Evolutionary conservation across 2,113 vertebrate species (phyloP).

Genomic region (Hipposideros armiger): DNA sequence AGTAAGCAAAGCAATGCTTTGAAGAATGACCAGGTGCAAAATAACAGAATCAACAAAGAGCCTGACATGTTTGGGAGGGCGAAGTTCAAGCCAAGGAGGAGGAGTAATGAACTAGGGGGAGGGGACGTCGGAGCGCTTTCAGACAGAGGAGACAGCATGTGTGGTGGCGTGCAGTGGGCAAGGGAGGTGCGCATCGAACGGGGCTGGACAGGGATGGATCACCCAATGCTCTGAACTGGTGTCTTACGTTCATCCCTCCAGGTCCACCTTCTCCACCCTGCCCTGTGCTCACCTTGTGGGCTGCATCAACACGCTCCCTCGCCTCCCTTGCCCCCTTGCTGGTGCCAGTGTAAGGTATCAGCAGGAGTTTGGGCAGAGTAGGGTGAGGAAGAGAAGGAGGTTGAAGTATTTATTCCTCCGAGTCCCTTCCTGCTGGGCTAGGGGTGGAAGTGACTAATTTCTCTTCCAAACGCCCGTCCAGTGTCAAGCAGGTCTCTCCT

Average conservation of each 20-base stretch:
- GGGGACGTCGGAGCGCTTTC: neutral
- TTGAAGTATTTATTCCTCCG: neutral
- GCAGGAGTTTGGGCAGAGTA: neutral
- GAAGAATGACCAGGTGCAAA: neutral
- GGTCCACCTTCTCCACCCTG: neutral
- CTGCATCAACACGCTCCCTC: neutral
- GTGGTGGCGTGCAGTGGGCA: neutral
- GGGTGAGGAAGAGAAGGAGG: neutral
- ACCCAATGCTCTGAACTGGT: neutral
- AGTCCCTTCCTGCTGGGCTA: neutral
- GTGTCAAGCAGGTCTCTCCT: neutral
- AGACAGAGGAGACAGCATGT: neutral
- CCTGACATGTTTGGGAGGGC: neutral
- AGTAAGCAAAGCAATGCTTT: neutral
- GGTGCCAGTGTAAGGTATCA: neutral
- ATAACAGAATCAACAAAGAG: neutral
- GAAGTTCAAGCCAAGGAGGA: neutral
- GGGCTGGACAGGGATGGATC: neutral
- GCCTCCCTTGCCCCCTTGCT: neutral
- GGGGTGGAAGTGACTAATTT: neutral
- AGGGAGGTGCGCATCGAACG: fast-evolving
- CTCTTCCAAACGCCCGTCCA: neutral
- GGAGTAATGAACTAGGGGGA: neutral
- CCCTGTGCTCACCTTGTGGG: neutral
- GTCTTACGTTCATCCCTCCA: neutral